A percentile compares a stretch with the other conserved stretches of the same genome.
Evolutionary conservation across 2,113 vertebrate genomes (phyloP).

Genomic region (Acanthochromis polyacanthus): DNA sequence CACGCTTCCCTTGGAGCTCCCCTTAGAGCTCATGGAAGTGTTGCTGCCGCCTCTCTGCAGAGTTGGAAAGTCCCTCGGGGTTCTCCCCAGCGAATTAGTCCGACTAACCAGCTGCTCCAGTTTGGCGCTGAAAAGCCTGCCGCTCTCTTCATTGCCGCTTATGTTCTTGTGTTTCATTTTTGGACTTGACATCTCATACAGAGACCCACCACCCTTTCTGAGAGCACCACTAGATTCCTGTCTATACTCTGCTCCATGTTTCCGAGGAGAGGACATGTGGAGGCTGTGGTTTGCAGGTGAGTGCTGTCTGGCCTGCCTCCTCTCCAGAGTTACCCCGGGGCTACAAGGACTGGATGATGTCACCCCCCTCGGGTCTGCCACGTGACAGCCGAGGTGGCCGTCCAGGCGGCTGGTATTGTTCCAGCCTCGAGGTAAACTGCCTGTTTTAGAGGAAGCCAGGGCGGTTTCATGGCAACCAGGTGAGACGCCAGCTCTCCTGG

Average conservation of each 20-base stretch:
- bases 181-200: constrained; percentile 42
- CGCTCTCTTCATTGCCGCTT: constrained; percentile 80
- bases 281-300: constrained; percentile 87
- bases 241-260: constrained; percentile 84
- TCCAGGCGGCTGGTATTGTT: constrained; percentile 79
- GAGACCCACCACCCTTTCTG: constrained; percentile 52
- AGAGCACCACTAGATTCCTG: constrained; percentile 28
- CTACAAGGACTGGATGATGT: constrained; percentile 78
- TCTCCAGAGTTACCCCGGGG: constrained; percentile 86
- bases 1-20: constrained; percentile 64
- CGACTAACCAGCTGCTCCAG: constrained; percentile 90
- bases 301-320: constrained; percentile 86
- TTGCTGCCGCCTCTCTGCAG: constrained; percentile 89
- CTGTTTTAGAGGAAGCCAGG: constrained; percentile 69
- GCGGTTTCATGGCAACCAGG: constrained; percentile 79
- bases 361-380: constrained; percentile 53
- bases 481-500: constrained; percentile 48
- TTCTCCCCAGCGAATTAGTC: constrained; percentile 89
- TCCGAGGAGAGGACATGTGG: constrained; percentile 86
- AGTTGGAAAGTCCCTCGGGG: constrained; percentile 80
- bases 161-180: constrained; percentile 47
- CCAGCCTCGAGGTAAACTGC: constrained; percentile 85
- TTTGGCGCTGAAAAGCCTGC: constrained; percentile 93
- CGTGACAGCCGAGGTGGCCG: constrained; percentile 61
- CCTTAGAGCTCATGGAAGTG: constrained; percentile 86